A percentile compares a stretch with the other conserved stretches of the same genome.
phyloP scores from a whole-genome alignment of 2,888 invertebrate species.

The Onthophagus sagittarius region DNA sequence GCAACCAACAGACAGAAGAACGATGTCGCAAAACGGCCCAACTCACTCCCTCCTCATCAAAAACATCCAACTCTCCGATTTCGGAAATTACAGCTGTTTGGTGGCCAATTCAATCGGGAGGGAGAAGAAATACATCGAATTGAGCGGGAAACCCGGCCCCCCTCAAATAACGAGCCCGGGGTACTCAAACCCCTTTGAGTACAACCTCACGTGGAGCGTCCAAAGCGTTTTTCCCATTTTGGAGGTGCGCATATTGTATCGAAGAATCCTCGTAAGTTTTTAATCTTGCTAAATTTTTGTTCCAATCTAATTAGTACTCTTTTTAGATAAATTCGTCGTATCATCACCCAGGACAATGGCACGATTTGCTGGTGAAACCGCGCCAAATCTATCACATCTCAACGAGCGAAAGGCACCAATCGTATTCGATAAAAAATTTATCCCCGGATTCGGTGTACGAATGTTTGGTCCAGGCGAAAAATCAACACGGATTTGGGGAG shows the following conservation, averaged over 20 bases:
- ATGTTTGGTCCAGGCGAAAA: conserved; percentile 55
- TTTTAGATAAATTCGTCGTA: conserved; percentile 52
- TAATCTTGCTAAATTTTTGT: background rate
- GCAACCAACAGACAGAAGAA: conserved; percentile 59
- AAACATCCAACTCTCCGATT: conserved; percentile 59
- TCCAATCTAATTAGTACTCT: background rate
- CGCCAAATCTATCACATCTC: conserved; percentile 42
- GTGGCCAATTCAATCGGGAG: conserved; percentile 47
- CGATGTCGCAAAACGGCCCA: conserved; percentile 58
- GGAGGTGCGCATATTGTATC: conserved; percentile 61
- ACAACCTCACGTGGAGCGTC: conserved; percentile 63
- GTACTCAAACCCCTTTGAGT: conserved; percentile 58
- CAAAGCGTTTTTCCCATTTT: conserved; percentile 63
- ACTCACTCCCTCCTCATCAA: conserved; percentile 57
- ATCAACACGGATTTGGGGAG: conserved; percentile 56
- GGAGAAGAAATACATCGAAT: conserved; percentile 55
- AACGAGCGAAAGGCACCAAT: conserved; percentile 45
- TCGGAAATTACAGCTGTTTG: conserved; percentile 57
- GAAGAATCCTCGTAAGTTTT: conserved; percentile 55
- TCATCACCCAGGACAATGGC: conserved; percentile 54
- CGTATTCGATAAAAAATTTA: conserved; percentile 51
- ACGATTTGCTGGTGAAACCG: conserved; percentile 51
- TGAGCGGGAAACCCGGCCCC: conserved; percentile 62
- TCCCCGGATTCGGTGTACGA: conserved; percentile 55
- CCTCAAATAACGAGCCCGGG: conserved; percentile 60